Evolutionary conservation across 2,797 vertebrate genomes (phyloP), one percentile per base, ranked within the genome.

Genomic region (Phoxinus dragarum): DNA sequence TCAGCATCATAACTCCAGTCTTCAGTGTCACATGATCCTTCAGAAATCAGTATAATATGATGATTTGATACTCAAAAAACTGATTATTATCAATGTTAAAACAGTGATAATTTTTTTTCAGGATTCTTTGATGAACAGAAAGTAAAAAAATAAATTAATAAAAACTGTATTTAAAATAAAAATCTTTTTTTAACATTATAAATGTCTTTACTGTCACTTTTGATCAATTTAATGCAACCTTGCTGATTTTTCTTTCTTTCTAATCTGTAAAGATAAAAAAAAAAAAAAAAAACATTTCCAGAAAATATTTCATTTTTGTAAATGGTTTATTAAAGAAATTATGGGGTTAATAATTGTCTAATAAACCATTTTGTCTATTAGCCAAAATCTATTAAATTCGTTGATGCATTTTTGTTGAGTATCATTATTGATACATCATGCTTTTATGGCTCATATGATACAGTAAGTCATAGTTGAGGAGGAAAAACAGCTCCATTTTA

Each of bases 211-310:
- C 38, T 71, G 68, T 71, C 38, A 42, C 21, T 71, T 42, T 7
- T 42, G 10, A 71, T 14, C 5, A 71, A 42, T 23, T 2, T 16
- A 8, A 42, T n/a, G 68, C 68, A 14, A 14, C 67, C 67, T 40
- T 40, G 36, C 9, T 21, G 3, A 44, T 3, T 10, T 42, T 42
- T 10, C 10, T 42, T 3, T 38, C 4, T 42, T 47, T 14, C 12
- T 47, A 47, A 47, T 47, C 12, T 47, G 23, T 61, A 27, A 12
- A 27, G 4, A 12, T 27, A 49, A 49, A 49, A 1, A 47, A 47
- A 47, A 0, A 23, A 10, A 0, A 23, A 10, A n/a, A 9, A 23
- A 1, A 1, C 1, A 47, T 47, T 59, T 4, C 2, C 9, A 27
- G 56, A 59, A n/a, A n/a, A 59, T 27, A 0, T 27, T 12, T 1